Base-by-base conservation (phyloP, 2,797 vertebrate genomes). In the Melanotaenia pygmaea region DNA sequence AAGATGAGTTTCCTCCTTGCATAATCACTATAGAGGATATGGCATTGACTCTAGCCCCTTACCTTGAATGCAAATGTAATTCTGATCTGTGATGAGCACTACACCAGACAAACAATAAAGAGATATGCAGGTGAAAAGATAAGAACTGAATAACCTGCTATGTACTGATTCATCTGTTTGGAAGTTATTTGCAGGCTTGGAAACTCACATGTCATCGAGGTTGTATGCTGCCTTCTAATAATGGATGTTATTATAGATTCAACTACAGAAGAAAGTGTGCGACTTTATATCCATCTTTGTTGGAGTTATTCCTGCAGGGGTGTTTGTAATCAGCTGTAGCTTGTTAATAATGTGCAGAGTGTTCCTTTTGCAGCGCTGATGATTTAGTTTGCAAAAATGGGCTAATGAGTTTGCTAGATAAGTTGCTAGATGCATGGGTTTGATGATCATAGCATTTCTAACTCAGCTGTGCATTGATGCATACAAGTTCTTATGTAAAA, bases 191-290 rank as follows among this genome's bases (percentile, higher is more conserved):
- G 72, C 64, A 59, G 7, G 8, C 61, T 40, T 26, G 37, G 66
- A 83, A 84, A 79, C 63, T 37, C 54, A 51, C 72, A 59, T 50
- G 65, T 65, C 37, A 9, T 58, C 45, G 47, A 34, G 59, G 79
- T 59, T 84, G 64, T 81, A 72, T 86, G 83, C 14, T 83, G 83
- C 88, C 79, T 54, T 60, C 51, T 79, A 60, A 65, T 72, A 86
- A 74, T 77, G 50, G 79, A 68, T 24, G 43, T 72, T 77, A 74
- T 84, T 78, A 76, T 75, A 22, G 38, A 76, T 71, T 79, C 67
- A 30, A 62, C 72, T 66, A 50, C 72, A 82, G 74, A 85, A 82
- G 72, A 86, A 77, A 82, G 67, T 59, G 40, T 75, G 80, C 66
- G 61, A 87, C 86, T 85, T 82, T 70, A 67, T 71, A 65, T 24